Base-by-base conservation (phyloP, 2,113 vertebrate species). In the Megaleporinus macrocephalus region DNA sequence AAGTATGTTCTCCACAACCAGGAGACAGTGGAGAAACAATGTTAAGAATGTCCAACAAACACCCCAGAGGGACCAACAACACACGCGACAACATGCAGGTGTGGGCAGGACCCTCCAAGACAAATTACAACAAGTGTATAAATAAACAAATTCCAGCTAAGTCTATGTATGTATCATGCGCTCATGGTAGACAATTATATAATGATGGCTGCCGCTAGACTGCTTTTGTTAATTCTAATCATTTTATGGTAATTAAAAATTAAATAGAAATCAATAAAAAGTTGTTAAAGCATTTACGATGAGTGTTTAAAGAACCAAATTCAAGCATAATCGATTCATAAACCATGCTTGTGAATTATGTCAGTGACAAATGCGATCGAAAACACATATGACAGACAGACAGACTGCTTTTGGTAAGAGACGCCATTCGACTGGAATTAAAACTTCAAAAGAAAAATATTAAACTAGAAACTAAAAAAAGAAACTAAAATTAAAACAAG, bases 31-130 rank as follows among this genome's bases (percentile, higher is more conserved):
- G n/a, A 75, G 18, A 68, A n/a, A 41, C 61, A 81, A 75, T 75
- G 79, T 16, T 5, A 81, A 16, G 79, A 81, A 81, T 81, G 80
- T 59, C 33, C 61, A 41, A 41, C 15, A 72, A 29, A 57, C 61
- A 24, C 62, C 73, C 72, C 55, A 59, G 44, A 59, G 62, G 72
- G n/a, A 55, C 7, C 12, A 41, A 62, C 36, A 41, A 22, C 16
- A 57, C 20, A 24, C 4, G 73, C 47, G 27, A 22, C 16, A 55
- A 74, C 26, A 74, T 61, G 36, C 24, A 74, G 47, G 55, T 49
- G 55, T 11, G 36, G 44, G 49, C 24, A 30, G n/a, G 24, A 57
- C 20, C 4, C 14, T 30, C 22, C 18, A 0, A 27, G 3, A n/a
- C 22, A 12, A 70, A 0, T 12, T 22, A 5, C 5, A 26, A 57